Conservation (phyloP, 1,140 invertebrate genomes). For the Heliconius eleuchia region DNA sequence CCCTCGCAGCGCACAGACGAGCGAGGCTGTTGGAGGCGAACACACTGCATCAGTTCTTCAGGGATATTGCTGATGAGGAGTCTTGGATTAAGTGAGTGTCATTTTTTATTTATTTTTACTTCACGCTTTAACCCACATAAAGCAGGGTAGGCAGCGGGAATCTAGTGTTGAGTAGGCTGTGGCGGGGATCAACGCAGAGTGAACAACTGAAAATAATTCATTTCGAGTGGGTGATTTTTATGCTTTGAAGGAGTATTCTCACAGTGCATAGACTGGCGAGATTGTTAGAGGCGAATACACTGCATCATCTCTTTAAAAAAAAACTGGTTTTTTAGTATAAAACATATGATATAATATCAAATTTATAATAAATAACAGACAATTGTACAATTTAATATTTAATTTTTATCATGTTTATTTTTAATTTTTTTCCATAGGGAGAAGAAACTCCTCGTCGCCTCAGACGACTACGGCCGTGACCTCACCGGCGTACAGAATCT, state of each 20-base stretch:
- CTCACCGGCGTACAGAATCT: conserved; percentile 98
- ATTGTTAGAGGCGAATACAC: no score
- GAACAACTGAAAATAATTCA: no score
- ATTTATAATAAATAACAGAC: not conserved
- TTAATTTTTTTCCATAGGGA: conserved; percentile 83
- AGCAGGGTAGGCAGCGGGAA: no score
- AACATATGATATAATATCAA: no score
- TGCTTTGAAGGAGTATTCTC: no score
- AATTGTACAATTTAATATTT: not conserved
- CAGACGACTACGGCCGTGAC: conserved; percentile 99
- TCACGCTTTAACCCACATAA: no score
- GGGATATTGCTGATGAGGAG: conserved; percentile 99
- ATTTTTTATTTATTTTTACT: not conserved
- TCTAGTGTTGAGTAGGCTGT: no score
- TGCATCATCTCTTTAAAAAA: no score
- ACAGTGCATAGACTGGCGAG: no score
- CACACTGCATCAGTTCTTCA: conserved; percentile 99
- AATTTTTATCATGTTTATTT: not conserved
- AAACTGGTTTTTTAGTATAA: no score
- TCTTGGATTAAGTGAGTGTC: conserved; percentile 97
- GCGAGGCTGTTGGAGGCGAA: conserved; percentile 96
- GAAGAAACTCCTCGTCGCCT: conserved; percentile 98
- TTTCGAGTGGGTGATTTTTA: no score
- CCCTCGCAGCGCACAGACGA: conserved; percentile 94
- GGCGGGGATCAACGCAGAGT: no score